Percentiles rank a stretch among this genome's conserved stretches.
phyloP scores from a whole-genome alignment of 30 jellyfish, hydroid and myxozoan genomes.

The Hydra vulgaris region DNA sequence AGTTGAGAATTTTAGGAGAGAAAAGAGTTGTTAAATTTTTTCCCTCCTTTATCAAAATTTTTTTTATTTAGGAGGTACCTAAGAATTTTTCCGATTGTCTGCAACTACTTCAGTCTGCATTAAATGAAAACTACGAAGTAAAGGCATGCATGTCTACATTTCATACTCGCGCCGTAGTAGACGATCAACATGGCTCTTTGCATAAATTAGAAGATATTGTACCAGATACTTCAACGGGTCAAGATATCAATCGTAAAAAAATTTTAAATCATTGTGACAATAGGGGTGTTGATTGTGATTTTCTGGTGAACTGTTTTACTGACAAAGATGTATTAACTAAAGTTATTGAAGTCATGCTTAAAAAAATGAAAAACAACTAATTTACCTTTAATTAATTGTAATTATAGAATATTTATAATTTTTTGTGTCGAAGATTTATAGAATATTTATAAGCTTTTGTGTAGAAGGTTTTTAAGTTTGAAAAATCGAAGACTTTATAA shows the following conservation, averaged over 20 bases:
- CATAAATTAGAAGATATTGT: background rate
- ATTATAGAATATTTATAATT: no score
- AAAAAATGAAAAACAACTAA: background rate
- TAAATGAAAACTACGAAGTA: background rate
- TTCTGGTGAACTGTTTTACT: slow-evolving; percentile 15
- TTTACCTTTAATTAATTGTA: background rate
- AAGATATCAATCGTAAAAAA: background rate
- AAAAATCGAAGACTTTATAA: no score
- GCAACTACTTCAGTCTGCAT: background rate
- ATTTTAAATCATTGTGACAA: background rate
- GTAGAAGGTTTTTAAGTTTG: no score
- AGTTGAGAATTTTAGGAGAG: background rate
- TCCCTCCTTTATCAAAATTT: no score
- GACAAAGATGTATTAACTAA: slow-evolving; percentile 13
- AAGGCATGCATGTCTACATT: no score
- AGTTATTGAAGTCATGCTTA: slow-evolving; percentile 8
- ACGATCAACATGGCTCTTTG: background rate
- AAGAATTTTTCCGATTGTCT: background rate
- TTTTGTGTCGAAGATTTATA: no score
- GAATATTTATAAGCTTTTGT: no score
- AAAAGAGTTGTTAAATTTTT: no score
- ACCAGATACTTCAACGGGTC: no score
- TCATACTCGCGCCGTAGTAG: background rate
- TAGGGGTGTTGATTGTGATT: background rate
- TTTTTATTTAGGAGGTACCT: slow-evolving; percentile 8